Percentiles rank a stretch among this genome's conserved stretches.
These are phyloP conservation scores for Daubentonia madagascariensis DNA, from an alignment of 2,113 vertebrate genomes.

Conservation along the genomic window DNA sequence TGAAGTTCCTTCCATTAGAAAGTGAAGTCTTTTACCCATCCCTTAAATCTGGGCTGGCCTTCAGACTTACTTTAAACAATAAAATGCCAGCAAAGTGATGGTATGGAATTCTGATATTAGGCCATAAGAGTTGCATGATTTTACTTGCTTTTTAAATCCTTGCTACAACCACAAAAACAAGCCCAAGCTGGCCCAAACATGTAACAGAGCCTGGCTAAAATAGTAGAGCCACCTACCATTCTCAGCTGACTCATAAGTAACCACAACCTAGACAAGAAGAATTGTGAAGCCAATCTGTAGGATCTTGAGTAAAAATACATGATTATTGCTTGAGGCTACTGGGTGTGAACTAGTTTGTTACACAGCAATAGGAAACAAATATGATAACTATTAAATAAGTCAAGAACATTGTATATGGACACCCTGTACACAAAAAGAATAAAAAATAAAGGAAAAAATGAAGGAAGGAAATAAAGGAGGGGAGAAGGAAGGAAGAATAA, in stretches of 20 bases:
- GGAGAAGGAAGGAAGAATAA: not conserved
- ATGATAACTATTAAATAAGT: not conserved
- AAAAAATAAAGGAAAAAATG: too few species aligned
- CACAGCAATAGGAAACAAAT: not conserved
- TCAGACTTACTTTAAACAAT: not conserved
- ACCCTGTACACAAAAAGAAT: not conserved
- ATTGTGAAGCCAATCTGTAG: not conserved
- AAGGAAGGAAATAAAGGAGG: not conserved
- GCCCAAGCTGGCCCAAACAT: not conserved
- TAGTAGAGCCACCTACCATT: fast-evolving
- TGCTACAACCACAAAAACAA: not conserved
- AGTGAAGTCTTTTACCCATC: not conserved
- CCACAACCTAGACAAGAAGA: not conserved
- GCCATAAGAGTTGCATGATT: fast-evolving
- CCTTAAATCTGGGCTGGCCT: fast-evolving
- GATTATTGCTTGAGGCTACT: not conserved
- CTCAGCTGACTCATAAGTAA: not conserved
- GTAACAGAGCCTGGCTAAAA: not conserved
- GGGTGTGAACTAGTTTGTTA: not conserved
- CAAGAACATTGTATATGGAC: not conserved
- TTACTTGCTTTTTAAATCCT: not conserved
- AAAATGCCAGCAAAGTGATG: fast-evolving
- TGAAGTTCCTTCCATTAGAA: not conserved
- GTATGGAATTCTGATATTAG: not conserved
- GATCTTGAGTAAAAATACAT: not conserved